Base-by-base conservation (phyloP, 2,888 invertebrate genomes). In the Odontothrips loti region DNA sequence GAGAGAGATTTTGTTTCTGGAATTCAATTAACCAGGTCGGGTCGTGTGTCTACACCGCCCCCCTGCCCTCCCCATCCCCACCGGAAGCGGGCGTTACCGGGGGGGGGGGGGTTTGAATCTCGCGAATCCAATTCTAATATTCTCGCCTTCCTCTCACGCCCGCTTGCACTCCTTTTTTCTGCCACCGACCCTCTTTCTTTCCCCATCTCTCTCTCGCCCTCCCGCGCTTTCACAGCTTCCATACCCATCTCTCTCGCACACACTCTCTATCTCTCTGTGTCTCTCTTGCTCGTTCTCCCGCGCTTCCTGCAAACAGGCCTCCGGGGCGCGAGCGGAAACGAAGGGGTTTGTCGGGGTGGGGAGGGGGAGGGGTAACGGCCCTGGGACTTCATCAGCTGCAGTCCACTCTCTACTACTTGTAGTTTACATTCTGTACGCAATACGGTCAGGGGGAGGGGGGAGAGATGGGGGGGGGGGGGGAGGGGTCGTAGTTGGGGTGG, bases 361-460 rank as follows among this genome's bases (percentile, higher is more conserved):
- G 17, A 15, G 51, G 51, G 20, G 58, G 17, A 1, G 58, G 20
- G 20, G 58, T 75, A 75, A 75, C 68, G 68, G 68, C 27, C 68
- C 68, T 75, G 68, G 68, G 68, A 27, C 68, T 75, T 75, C 68
- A 75, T 75, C 68, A 75, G 68, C 68, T 75, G 68, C 68, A 75
- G 68, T 75, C 27, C 68, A 75, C 68, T 75, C 17, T 58, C 58
- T 58, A 27, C 68, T 27, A 27, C 68, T 23, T 27, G 68, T 75
- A 75, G 68, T 75, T 75, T 75, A 23, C 68, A 75, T 75, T 75
- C 68, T 27, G 68, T 23, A n/a, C 68, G 68, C 68, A 27, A 27
- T 27, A 27, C 23, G 58, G 34, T 43, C 34, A 43, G 58, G 15
- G 58, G 20, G 58, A 58, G 20, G 58, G 17, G 58, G 58, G 58